phyloP scores from a whole-genome alignment of 2,113 vertebrate species.

The Catharus fuscescens region DNA sequence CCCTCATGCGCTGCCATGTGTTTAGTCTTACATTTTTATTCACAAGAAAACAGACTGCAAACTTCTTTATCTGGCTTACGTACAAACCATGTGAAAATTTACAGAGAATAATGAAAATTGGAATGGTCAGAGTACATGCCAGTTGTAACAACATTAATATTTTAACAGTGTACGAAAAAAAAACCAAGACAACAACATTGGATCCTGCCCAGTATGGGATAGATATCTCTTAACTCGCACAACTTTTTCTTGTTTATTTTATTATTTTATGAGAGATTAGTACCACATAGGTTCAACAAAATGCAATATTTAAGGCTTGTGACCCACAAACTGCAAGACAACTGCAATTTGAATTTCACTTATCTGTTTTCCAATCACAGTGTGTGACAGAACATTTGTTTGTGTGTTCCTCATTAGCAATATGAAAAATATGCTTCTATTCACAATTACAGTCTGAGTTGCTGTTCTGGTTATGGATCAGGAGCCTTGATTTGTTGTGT shows the following conservation, averaged over 20 bases:
- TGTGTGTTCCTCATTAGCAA: background rate
- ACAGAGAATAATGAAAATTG: background rate
- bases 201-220: background rate
- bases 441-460: background rate
- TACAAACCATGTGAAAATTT: background rate
- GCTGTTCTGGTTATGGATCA: background rate
- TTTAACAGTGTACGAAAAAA: background rate
- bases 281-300: background rate
- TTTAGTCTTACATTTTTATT: background rate
- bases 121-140: background rate
- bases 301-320: background rate
- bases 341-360: background rate
- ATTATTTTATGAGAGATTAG: background rate
- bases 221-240: background rate
- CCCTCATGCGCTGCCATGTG: background rate
- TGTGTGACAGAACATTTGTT: background rate
- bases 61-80: background rate
- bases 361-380: background rate
- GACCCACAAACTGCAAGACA: background rate
- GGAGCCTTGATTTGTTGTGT: background rate
- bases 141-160: background rate
- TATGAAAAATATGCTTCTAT: background rate
- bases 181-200: background rate
- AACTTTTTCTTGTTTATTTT: background rate
- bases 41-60: background rate